Percentiles rank a stretch among this genome's conserved stretches.
These are phyloP conservation scores for Orchesella cincta DNA, from an alignment of 1,140 invertebrate genomes.

Conservation along the genomic window DNA sequence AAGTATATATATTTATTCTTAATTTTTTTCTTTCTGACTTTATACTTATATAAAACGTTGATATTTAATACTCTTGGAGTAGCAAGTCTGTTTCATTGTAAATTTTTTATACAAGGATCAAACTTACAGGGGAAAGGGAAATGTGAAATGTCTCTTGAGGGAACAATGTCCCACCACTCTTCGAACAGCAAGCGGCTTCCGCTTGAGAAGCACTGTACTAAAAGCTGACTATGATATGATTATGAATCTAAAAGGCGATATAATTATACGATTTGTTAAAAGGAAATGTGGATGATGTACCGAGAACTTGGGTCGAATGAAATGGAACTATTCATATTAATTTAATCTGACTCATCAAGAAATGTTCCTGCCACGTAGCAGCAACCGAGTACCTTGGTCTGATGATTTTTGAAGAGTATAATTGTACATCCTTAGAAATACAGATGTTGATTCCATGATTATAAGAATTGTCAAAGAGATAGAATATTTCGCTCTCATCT, in stretches of 20 bases:
- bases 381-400: neutral
- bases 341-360: conserved; percentile 11
- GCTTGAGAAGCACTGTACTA: neutral
- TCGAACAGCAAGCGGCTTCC: conserved; percentile 6
- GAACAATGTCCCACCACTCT: neutral
- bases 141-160: conserved; percentile 10
- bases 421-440: conserved; percentile 4
- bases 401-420: conserved; percentile 17
- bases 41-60: neutral
- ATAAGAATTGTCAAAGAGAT: neutral
- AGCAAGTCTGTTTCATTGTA: neutral
- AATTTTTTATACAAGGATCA: neutral
- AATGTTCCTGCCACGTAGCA: neutral
- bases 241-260: conserved; percentile 5
- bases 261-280: conserved; percentile 15
- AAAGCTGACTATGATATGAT: conserved; percentile 3
- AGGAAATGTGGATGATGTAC: neutral
- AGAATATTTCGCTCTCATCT: neutral
- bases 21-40: neutral
- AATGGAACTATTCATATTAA: conserved; percentile 14
- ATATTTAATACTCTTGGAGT: neutral
- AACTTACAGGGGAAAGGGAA: neutral
- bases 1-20: neutral
- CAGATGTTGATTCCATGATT: neutral
- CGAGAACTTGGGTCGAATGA: neutral